phyloP scores from a whole-genome alignment of 1,140 invertebrate species.

The Sipha flava region DNA sequence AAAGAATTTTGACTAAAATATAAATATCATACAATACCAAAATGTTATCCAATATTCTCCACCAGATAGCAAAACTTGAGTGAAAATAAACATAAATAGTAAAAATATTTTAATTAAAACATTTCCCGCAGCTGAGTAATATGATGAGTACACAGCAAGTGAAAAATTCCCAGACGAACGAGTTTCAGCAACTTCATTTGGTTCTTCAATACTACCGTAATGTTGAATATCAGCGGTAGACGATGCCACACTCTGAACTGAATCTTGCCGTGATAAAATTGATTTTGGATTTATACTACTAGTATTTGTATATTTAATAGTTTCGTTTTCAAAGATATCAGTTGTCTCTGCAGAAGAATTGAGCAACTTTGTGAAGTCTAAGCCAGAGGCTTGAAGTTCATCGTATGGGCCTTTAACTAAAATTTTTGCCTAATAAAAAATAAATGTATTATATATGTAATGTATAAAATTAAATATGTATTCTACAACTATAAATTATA shows the following conservation, averaged over 20 bases:
- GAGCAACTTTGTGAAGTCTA: conserved; percentile 51
- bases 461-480: not conserved
- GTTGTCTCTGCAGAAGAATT: conserved; percentile 42
- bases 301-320: conserved; percentile 21
- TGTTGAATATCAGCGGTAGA: conserved; percentile 33
- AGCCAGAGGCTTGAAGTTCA: conserved; percentile 47
- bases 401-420: conserved; percentile 51
- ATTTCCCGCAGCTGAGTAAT: conserved; percentile 60
- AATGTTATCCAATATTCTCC: conserved; percentile 69
- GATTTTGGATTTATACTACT: not conserved
- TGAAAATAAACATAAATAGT: conserved; percentile 52
- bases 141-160: conserved; percentile 55
- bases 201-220: not conserved
- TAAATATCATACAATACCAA: conserved; percentile 50
- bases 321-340: conserved; percentile 43
- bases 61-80: conserved; percentile 59
- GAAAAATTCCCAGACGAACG: conserved; percentile 42
- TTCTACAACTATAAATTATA: too few species aligned
- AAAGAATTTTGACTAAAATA: not conserved
- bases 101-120: conserved; percentile 53
- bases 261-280: conserved; percentile 34
- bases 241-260: conserved; percentile 39
- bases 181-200: conserved; percentile 36
- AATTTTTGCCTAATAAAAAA: conserved; percentile 49
- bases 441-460: conserved; percentile 17